Base-by-base conservation (phyloP, 2,888 invertebrate genomes). In the Caenorhabditis afra region DNA sequence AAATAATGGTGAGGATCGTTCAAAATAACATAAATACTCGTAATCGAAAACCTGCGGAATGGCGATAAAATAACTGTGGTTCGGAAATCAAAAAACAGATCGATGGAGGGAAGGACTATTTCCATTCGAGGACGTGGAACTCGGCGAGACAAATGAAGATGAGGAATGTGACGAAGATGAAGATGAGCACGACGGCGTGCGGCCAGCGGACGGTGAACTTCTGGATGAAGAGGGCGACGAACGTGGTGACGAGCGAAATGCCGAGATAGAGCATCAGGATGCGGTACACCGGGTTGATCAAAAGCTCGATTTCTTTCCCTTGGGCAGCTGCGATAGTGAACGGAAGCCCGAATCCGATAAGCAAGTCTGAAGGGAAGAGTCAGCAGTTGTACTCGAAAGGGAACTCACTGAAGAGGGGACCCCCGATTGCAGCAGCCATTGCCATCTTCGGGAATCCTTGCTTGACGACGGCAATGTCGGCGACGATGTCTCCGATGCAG, bases 371-470 rank as follows among this genome's bases (percentile, higher is more conserved):
- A 87, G 65, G 5, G 8, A 1, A 35, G n/a, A n/a, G n/a, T n/a
- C n/a, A n/a, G n/a, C n/a, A n/a, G n/a, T 35, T 29, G 3, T 22
- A 7, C 1, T 16, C 23, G 22, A 11, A 1, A 29, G 18, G 20
- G 10, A 64, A 70, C 85, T 81, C 91, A 93, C 93, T 94, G 87
- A 94, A 93, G 71, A 94, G 91, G 0, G 94, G 94, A 8, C 94
- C 94, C 16, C 94, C 94, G 87, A 93, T 93, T 78, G 93, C 94
- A 0, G 94, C 94, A 0, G 93, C 93, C 86, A 93, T 93, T 0
- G 93, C 94, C 93, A 94, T 94, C 73, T 92, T 91, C 0, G 93
- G 93, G 87, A 92, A 93, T 3, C 94, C 94, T 84, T 92, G 92
- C 62, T 91, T 91, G 0, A 94, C 93, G 85, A 94, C 92, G 7